Evolutionary conservation across 2,113 vertebrate species (phyloP).

Genomic region (Nicator chloris): DNA sequence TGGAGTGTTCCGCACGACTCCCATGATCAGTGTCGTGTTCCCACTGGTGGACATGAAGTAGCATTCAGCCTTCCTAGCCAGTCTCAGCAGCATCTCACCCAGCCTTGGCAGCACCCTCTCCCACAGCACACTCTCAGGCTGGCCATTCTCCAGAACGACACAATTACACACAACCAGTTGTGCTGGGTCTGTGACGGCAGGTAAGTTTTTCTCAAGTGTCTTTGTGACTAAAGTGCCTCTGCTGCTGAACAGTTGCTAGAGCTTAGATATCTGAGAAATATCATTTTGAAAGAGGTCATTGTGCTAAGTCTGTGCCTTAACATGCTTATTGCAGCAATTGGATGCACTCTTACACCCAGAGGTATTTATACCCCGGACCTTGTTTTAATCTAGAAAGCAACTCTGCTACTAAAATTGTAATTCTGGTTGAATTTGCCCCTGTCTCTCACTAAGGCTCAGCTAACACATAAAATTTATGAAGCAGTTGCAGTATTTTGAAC

Average conservation of each 20-base stretch:
- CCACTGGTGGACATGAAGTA: not conserved
- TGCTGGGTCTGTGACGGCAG: not conserved
- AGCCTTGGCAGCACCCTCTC: not conserved
- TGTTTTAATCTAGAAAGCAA: not conserved
- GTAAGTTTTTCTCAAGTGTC: not conserved
- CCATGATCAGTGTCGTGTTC: not conserved
- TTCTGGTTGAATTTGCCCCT: not conserved
- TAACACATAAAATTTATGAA: not conserved
- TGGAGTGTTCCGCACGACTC: fast-evolving
- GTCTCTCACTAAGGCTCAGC: not conserved
- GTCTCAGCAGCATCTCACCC: not conserved
- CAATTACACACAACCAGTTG: fast-evolving
- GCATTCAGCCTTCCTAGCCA: not conserved
- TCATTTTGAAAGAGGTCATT: not conserved
- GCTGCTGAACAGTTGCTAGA: not conserved
- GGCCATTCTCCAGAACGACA: not conserved
- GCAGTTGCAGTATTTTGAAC: not conserved
- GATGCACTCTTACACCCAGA: not conserved
- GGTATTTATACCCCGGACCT: not conserved
- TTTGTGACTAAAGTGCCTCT: not conserved
- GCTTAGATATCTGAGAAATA: not conserved
- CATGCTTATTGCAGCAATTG: not conserved
- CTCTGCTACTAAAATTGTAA: not conserved
- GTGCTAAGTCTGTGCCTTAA: not conserved
- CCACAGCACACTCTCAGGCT: not conserved